Evolutionary conservation across 2,888 invertebrate species (phyloP), one percentile per base, ranked within the genome.

Genomic region (Iselma pallidipennis): DNA sequence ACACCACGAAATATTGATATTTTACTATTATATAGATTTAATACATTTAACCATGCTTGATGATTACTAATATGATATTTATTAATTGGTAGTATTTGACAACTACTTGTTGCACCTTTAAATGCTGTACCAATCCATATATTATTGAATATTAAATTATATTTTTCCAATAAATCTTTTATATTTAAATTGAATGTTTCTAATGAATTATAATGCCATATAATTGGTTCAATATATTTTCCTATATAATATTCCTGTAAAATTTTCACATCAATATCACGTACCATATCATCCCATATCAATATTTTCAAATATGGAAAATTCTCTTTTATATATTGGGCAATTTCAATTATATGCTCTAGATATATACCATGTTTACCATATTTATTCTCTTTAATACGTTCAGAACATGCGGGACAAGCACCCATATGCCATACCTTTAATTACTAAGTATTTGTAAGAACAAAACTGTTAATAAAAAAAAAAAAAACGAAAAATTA

Each of bases 231-330:
- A 0, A 90, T 85, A 53, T 87, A 79, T 23, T 84, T 83, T 0
- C 86, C 86, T 4, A 89, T 75, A 26, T 85, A 83, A 72, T 85
- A 87, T 52, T 86, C 90, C 78, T 84, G 83, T 66, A 90, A 81
- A 66, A 85, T 79, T 57, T 85, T 82, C 52, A 82, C 72, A 61
- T 83, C 83, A 50, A 88, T 85, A 12, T 84, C 81, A 69, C 94
- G 83, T 59, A 94, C 81, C 94, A 95, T 94, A 75, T 95, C 95
- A 75, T 95, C 94, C 94, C 95, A 95, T 81, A 94, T 89, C 10
- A 95, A 88, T 4, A 90, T 82, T 64, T 82, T 86, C 28, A 90
- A 76, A 56, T 83, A 79, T 0, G 90, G 91, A 73, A 89, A 86
- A 33, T 83, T 85, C 57, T 84, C 85, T 72, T 86, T 86, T 16